These are phyloP conservation scores for Tuberolachnus salignus DNA, from an alignment of 2,888 invertebrate genomes.

Conservation along the genomic window DNA sequence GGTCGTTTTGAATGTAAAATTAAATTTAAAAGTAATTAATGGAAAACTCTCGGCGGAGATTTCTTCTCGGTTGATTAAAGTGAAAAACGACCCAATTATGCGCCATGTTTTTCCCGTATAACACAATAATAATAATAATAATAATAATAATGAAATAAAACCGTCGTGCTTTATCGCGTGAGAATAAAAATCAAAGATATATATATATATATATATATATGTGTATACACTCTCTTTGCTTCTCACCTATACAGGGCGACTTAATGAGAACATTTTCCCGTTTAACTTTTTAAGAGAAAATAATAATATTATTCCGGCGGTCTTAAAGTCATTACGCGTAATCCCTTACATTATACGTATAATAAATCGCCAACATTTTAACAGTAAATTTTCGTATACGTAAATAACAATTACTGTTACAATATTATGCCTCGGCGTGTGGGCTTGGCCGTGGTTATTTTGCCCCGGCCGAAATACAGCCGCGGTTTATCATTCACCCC, in stretches of 20 bases:
- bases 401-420: neutral
- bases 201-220: too few species aligned
- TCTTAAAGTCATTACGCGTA: neutral
- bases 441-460: too few species aligned
- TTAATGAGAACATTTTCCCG: slow-evolving; percentile 35
- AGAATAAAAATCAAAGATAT: slow-evolving; percentile 48
- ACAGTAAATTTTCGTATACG: neutral
- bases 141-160: slow-evolving; percentile 42
- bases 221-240: neutral
- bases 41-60: slow-evolving; percentile 50
- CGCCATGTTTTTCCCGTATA: slow-evolving; percentile 34
- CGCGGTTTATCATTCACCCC: too few species aligned
- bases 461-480: too few species aligned
- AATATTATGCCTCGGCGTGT: too few species aligned
- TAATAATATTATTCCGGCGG: slow-evolving; percentile 27
- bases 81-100: slow-evolving; percentile 53
- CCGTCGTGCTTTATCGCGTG: slow-evolving; percentile 42
- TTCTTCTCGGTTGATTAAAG: slow-evolving; percentile 54
- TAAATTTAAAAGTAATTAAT: slow-evolving; percentile 55
- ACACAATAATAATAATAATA: slow-evolving; percentile 45
- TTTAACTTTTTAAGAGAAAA: slow-evolving; percentile 35
- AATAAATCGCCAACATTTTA: neutral
- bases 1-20: slow-evolving; percentile 40
- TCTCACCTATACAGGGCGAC: neutral
- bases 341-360: neutral